Evolutionary conservation across 2,888 invertebrate species (phyloP).

Genomic region (Caenorhabditis sulstoni): DNA sequence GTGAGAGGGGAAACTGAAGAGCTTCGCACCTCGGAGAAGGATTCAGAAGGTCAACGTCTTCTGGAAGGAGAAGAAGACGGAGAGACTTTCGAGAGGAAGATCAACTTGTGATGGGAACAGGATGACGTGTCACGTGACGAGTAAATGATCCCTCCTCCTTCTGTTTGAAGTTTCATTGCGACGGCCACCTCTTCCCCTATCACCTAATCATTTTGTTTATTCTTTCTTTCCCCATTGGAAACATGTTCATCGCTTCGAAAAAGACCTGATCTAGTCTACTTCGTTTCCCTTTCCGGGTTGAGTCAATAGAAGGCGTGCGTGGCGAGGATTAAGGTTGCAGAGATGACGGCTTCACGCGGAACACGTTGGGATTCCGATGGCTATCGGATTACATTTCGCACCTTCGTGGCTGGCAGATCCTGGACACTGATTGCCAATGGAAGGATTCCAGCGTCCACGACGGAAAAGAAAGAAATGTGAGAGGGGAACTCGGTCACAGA

Average conservation of each 20-base stretch:
- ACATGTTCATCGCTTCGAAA: not conserved
- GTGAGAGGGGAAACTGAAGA: not conserved
- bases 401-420: no score
- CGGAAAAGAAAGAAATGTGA: no score
- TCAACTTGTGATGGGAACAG: no score
- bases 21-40: not conserved
- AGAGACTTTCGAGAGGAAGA: not conserved
- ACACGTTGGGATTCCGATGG: not conserved
- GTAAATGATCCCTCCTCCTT: not conserved
- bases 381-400: not conserved
- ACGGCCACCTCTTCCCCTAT: not conserved
- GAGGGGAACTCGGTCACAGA: no score
- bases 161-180: not conserved
- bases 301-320: not conserved
- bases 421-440: no score
- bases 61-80: not conserved
- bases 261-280: not conserved
- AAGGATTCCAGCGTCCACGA: no score
- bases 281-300: not conserved
- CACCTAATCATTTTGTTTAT: constrained; percentile 2
- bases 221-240: not conserved
- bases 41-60: no score
- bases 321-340: not conserved
- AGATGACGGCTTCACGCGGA: no score
- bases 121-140: not conserved